Base-by-base conservation (phyloP, 2,113 vertebrate species). In the rabbit (Oryctolagus cuniculus) region DNA sequence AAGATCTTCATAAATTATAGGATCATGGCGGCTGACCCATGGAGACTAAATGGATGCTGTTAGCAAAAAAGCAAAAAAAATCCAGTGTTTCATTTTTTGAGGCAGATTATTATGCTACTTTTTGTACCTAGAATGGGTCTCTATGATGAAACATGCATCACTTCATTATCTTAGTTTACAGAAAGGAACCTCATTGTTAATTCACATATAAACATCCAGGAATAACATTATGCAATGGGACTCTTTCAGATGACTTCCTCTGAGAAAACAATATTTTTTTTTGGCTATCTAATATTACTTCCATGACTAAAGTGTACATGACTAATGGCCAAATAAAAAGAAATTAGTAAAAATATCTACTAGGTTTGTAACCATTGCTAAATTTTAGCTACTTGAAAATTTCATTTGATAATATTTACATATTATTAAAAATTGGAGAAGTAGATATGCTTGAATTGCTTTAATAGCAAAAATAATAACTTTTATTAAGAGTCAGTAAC, bases 401-500 rank as follows among this genome's bases (percentile, higher is more conserved):
- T 13, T 38, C 80, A 80, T 87, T 73, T 58, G 38, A 55, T 61
- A 44, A 44, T 16, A 25, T 86, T 82, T 78, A 53, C 21, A 36
- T 79, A 61, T 31, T 87, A 53, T 80, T 92, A 81, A 75, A 90
- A 19, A 6, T 63, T 84, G 19, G 63, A 91, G 25, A 58, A 84
- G 72, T 53, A 53, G 12, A 10, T 91, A 19, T 2, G 36, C 49
- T 91, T 69, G 19, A 15, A 80, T 87, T 80, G 8, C 6, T 31
- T 91, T 66, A 67, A 61, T 49, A 87, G 10, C 15, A 91, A 90
- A 91, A 61, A 75, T 94, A 82, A 89, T 49, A 91, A 96, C 6
- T 96, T 96, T 96, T 96, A 96, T 86, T 55, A 53, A 96, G 74
- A 97, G 88, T 73, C 24, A 98, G 85, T 21, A 93, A 58, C 93